These are phyloP conservation scores for Musca domestica DNA, from an alignment of 1,140 invertebrate genomes.

Conservation along the genomic window DNA sequence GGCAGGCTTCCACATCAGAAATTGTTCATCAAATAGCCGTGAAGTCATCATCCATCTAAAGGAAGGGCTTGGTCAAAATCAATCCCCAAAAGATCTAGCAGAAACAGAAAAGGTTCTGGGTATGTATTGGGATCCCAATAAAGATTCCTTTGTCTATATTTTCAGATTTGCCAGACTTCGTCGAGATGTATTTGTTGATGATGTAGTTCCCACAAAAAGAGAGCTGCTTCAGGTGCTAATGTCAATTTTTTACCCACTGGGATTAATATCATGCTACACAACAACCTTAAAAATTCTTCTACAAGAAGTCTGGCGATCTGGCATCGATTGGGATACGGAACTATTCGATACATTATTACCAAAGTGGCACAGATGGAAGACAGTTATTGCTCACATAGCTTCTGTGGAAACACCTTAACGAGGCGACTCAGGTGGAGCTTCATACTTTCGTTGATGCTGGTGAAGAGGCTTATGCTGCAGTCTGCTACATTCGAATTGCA, in stretches of 20 bases:
- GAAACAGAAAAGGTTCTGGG: conserved; percentile 12
- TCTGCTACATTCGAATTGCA: conserved; percentile 13
- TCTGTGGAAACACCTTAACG: background rate
- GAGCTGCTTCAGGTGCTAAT: conserved; percentile 26
- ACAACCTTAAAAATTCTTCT: conserved; percentile 31
- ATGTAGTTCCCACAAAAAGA: conserved; percentile 15
- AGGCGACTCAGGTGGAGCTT: background rate
- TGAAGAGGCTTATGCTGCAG: conserved; percentile 22
- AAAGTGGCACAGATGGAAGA: conserved; percentile 19
- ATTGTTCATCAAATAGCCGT: no score
- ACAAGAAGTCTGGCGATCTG: conserved; percentile 31
- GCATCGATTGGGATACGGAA: conserved; percentile 32
- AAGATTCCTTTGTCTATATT: conserved; percentile 7
- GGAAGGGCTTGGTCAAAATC: no score
- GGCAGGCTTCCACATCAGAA: background rate
- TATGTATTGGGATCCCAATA: conserved; percentile 10
- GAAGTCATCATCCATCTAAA: no score
- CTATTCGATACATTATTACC: background rate
- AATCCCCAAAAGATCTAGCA: no score
- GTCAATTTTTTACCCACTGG: conserved; percentile 36
- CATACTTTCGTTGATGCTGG: conserved; percentile 26
- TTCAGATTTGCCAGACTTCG: conserved; percentile 5
- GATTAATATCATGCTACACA: conserved; percentile 29
- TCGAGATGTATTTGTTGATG: background rate
- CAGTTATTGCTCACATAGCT: background rate